Conservation (phyloP, 2,113 vertebrate genomes). For the Sebastes schlegelii region DNA sequence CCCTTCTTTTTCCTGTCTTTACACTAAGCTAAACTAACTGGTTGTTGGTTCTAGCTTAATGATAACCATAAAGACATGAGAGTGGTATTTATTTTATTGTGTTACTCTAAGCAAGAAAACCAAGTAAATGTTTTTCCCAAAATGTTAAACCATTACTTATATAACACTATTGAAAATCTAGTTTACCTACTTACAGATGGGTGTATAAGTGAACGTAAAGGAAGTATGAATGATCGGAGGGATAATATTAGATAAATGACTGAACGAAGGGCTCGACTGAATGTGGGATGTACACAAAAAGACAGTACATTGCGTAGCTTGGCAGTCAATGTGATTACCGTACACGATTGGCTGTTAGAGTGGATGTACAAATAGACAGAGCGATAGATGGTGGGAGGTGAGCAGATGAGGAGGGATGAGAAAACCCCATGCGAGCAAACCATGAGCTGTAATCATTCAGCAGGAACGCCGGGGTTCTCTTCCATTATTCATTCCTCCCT, state of each 20-base stretch:
- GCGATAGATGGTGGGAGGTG: constrained; percentile 31
- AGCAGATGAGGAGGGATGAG: constrained; percentile 14
- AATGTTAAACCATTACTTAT: not conserved
- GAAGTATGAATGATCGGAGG: not conserved
- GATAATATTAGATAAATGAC: constrained; percentile 23
- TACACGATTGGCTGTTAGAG: constrained; percentile 30
- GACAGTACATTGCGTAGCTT: not conserved
- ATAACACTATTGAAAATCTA: not conserved
- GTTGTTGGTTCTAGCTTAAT: not conserved
- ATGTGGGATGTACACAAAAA: not conserved
- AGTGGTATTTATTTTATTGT: not conserved
- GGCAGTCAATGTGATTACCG: constrained; percentile 11
- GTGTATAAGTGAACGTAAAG: not conserved
- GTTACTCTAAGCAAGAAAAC: not conserved
- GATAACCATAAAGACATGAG: not conserved
- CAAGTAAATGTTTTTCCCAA: not conserved
- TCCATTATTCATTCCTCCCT: constrained; percentile 72
- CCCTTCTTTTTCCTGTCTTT: not conserved
- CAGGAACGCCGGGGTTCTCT: constrained; percentile 30
- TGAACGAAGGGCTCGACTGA: not conserved
- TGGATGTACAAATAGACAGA: constrained; percentile 27
- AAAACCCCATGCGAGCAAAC: constrained; percentile 52
- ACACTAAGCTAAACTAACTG: not conserved
- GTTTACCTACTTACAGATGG: not conserved
- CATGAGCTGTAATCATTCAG: constrained; percentile 67